These are phyloP conservation scores for Drosophila kokeensis DNA, from an alignment of 2,888 invertebrate species.

Conservation along the genomic window DNA sequence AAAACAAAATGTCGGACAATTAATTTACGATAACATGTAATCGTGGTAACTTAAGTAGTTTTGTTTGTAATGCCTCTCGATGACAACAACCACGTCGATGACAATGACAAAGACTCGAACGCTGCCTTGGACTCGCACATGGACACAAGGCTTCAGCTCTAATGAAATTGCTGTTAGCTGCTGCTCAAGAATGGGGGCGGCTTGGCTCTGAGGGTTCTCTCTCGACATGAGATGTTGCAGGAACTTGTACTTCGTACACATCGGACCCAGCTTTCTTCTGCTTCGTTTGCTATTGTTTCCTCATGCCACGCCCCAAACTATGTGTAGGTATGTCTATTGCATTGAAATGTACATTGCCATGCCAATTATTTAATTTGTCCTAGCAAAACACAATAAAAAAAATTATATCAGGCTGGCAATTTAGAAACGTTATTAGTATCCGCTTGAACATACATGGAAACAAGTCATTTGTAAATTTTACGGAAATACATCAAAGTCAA, in stretches of 20 bases:
- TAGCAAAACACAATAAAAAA: conserved; percentile 40
- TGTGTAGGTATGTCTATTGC: conserved; percentile 47
- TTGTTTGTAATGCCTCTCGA: conserved; percentile 75
- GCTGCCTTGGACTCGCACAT: conserved; percentile 19
- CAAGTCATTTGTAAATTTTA: conserved; percentile 23
- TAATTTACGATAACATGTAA: conserved; percentile 80
- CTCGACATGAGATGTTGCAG: conserved; percentile 5
- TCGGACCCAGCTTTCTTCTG: conserved; percentile 19
- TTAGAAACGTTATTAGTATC: conserved; percentile 62
- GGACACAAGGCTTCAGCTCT: conserved; percentile 49
- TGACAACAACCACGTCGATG: conserved; percentile 48
- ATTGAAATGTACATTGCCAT: conserved; percentile 73
- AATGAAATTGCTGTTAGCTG: conserved; percentile 73
- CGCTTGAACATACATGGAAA: conserved; percentile 25
- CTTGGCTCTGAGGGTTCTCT: conserved; percentile 8
- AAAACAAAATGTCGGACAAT: conserved; percentile 78
- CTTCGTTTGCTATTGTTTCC: conserved; percentile 28
- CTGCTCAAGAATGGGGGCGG: conserved; percentile 25
- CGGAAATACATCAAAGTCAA: conserved; percentile 48
- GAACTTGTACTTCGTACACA: conserved; percentile 14
- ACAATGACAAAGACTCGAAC: conserved; percentile 22
- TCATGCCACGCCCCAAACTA: conserved; percentile 43
- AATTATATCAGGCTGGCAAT: conserved; percentile 25
- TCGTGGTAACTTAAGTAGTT: conserved; percentile 80
- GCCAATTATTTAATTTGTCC: conserved; percentile 78